phyloP scores from a whole-genome alignment of 2,888 invertebrate species.

The Hipparchia sbordonii region DNA sequence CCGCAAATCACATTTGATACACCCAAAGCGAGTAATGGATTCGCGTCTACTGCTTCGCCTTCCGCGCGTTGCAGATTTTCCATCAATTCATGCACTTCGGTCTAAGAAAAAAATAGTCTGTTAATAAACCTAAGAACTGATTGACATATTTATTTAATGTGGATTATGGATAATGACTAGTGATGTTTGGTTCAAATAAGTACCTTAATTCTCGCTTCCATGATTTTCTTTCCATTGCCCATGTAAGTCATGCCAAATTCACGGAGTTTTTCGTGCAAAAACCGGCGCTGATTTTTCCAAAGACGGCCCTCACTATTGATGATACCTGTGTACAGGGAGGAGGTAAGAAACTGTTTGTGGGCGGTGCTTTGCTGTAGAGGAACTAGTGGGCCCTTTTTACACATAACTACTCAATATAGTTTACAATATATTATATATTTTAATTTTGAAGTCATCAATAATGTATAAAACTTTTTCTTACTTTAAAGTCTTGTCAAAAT shows the following conservation, averaged over 20 bases:
- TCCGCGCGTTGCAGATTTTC: conserved; percentile 84
- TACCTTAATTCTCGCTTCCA: conserved; percentile 94
- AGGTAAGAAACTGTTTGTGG: conserved; percentile 52
- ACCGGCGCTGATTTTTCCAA: conserved; percentile 95
- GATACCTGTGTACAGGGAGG: conserved; percentile 86
- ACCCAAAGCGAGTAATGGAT: conserved; percentile 89
- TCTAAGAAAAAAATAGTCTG: conserved; percentile 68
- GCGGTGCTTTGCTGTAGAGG: conserved; percentile 54
- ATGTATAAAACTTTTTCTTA: not conserved
- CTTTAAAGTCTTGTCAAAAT: too few species aligned
- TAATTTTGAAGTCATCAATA: not conserved
- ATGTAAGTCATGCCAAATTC: conserved; percentile 94
- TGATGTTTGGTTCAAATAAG: not conserved
- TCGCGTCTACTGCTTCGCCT: conserved; percentile 88
- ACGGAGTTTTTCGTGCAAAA: conserved; percentile 92
- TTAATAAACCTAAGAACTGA: conserved; percentile 18
- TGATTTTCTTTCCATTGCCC: conserved; percentile 89
- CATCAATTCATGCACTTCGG: conserved; percentile 90
- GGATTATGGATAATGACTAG: not conserved
- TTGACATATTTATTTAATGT: conserved; percentile 4
- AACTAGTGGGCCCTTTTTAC: not conserved
- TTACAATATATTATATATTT: not conserved
- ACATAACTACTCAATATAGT: not conserved
- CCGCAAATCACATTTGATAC: conserved; percentile 96
- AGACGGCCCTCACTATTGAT: conserved; percentile 94